Evolutionary conservation across 2,797 vertebrate species (phyloP).

Genomic region (Acipenser oxyrinchus): DNA sequence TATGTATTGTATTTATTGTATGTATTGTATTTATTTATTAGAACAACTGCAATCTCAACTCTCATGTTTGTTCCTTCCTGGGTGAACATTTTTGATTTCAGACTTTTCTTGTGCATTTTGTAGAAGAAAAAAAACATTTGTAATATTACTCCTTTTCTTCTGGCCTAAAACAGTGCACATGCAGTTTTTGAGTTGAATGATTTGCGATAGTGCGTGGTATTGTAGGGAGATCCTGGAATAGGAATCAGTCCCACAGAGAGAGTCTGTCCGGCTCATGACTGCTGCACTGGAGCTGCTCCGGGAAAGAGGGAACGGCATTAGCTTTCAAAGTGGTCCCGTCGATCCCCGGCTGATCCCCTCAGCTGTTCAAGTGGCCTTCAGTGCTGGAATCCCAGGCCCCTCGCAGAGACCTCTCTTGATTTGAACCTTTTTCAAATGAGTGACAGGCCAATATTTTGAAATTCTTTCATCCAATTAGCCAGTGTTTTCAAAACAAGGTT

Average conservation of each 20-base stretch:
- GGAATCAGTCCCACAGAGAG: neutral
- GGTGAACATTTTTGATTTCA: too few relatives aligned
- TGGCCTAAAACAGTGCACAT: too few relatives aligned
- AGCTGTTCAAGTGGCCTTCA: neutral
- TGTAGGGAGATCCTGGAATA: neutral
- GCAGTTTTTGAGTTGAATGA: too few relatives aligned
- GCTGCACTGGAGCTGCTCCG: neutral
- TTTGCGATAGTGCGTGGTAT: too few relatives aligned
- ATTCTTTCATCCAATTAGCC: neutral
- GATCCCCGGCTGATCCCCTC: neutral
- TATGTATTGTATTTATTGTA: too few relatives aligned
- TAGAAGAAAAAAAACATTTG: too few relatives aligned
- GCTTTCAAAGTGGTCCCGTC: neutral
- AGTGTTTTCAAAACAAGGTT: constrained; percentile 3
- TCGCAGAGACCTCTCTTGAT: neutral
- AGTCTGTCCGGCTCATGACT: neutral
- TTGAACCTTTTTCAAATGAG: neutral
- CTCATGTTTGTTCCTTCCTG: too few relatives aligned
- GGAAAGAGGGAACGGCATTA: neutral
- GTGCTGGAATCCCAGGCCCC: neutral
- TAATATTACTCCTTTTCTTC: too few relatives aligned
- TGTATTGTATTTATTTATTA: too few relatives aligned
- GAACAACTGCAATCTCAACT: too few relatives aligned
- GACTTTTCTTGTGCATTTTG: too few relatives aligned
- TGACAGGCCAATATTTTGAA: constrained; percentile 3